These are phyloP conservation scores for Nymphicus hollandicus DNA, from an alignment of 2,113 vertebrate species.

Conservation along the genomic window DNA sequence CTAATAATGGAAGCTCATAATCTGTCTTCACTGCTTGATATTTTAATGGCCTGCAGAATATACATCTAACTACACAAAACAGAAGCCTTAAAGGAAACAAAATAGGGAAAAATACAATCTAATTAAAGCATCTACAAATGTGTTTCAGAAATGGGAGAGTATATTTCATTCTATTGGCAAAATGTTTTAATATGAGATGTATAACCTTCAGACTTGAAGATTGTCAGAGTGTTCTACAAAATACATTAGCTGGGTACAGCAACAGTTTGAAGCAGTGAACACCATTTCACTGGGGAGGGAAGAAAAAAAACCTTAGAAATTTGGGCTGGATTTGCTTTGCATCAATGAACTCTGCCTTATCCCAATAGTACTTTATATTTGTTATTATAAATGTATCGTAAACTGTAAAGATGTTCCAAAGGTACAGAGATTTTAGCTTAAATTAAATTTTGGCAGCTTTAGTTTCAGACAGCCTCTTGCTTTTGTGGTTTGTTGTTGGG, in stretches of 20 bases:
- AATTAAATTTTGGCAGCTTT: not conserved
- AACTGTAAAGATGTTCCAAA: not conserved
- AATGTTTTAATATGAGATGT: not conserved
- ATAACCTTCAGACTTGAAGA: not conserved
- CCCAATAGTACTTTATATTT: not conserved
- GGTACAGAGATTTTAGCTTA: not conserved
- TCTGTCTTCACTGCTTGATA: not conserved
- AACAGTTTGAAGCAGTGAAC: not conserved
- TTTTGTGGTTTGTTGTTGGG: not conserved
- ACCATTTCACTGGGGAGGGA: not conserved
- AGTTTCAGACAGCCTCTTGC: not conserved
- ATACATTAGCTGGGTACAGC: not conserved
- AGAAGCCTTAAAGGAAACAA: constrained; percentile 28
- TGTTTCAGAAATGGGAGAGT: constrained; percentile 7
- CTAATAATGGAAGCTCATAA: constrained; percentile 22
- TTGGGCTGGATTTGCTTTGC: not conserved
- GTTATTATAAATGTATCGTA: not conserved
- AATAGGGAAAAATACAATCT: constrained; percentile 22
- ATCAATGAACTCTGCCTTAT: not conserved
- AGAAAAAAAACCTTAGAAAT: not conserved
- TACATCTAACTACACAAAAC: not conserved
- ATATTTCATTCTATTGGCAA: constrained; percentile 33
- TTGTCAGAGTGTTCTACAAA: not conserved
- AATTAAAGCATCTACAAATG: constrained; percentile 54
- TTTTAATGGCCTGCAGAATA: constrained; percentile 41